Evolutionary conservation across 2,113 vertebrate genomes (phyloP).

Genomic region (Pteruthius melanotis): DNA sequence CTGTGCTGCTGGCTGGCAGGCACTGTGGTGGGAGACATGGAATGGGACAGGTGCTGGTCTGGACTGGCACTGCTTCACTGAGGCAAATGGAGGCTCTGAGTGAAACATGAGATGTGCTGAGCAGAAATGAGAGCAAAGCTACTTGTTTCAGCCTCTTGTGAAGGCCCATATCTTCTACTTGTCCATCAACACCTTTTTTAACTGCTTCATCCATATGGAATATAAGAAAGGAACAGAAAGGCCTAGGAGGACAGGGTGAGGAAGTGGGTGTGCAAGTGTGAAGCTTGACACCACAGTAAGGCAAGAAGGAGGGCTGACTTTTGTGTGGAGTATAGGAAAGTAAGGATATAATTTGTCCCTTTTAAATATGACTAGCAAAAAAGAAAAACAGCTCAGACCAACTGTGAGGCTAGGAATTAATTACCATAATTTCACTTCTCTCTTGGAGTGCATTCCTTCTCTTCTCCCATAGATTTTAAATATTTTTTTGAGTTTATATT

Average conservation of each 20-base stretch:
- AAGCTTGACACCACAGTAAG: background rate
- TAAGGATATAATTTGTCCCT: background rate
- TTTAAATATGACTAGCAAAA: background rate
- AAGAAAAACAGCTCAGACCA: background rate
- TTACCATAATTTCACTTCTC: background rate
- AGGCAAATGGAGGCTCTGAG: background rate
- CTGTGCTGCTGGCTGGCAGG: background rate
- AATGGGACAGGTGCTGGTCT: background rate
- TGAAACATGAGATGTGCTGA: background rate
- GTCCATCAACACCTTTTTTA: background rate
- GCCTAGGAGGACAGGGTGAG: background rate
- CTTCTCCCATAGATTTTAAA: background rate
- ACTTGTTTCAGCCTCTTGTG: background rate
- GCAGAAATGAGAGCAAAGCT: background rate
- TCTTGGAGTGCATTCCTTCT: background rate
- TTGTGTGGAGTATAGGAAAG: background rate
- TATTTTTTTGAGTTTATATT: background rate
- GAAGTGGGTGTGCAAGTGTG: background rate
- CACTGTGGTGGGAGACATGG: background rate
- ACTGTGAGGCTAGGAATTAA: background rate
- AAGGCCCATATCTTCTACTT: background rate
- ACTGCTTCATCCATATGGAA: background rate
- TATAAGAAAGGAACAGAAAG: background rate
- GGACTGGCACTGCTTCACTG: fast-evolving
- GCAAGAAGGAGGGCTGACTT: background rate